Conservation (phyloP, 1,140 invertebrate species). For the Tetramorium simillimum region DNA sequence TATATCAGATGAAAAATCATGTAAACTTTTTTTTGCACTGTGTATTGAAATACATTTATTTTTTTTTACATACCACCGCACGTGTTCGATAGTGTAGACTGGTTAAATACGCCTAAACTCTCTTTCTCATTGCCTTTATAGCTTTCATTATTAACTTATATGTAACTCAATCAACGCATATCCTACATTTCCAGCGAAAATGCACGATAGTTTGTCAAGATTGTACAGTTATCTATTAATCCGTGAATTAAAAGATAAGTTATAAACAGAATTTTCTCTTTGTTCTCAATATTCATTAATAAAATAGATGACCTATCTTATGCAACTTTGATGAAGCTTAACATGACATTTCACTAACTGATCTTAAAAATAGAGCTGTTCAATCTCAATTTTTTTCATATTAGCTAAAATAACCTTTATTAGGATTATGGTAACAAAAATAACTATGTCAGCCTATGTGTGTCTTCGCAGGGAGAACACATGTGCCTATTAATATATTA, state of each 20-base stretch:
- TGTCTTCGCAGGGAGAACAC: neutral
- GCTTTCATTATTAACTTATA: neutral
- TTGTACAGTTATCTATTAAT: neutral
- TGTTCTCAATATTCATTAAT: neutral
- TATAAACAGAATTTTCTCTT: neutral
- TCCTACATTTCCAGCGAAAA: neutral
- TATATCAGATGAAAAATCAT: neutral
- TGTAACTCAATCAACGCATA: neutral
- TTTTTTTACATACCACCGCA: neutral
- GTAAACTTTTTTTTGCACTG: neutral
- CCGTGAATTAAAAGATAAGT: neutral
- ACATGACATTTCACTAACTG: neutral
- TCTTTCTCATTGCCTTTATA: neutral
- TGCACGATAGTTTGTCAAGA: neutral
- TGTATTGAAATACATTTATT: neutral
- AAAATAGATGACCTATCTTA: neutral
- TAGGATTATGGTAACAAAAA: neutral
- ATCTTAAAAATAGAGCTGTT: neutral
- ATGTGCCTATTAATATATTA: neutral
- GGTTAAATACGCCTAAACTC: neutral
- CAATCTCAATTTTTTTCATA: neutral
- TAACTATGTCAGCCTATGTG: conserved; percentile 8
- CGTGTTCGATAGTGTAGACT: neutral
- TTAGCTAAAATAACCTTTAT: neutral
- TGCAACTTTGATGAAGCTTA: too few relatives aligned